Base-by-base conservation (phyloP, 2,797 vertebrate genomes). In the Aplochiton taeniatus region DNA sequence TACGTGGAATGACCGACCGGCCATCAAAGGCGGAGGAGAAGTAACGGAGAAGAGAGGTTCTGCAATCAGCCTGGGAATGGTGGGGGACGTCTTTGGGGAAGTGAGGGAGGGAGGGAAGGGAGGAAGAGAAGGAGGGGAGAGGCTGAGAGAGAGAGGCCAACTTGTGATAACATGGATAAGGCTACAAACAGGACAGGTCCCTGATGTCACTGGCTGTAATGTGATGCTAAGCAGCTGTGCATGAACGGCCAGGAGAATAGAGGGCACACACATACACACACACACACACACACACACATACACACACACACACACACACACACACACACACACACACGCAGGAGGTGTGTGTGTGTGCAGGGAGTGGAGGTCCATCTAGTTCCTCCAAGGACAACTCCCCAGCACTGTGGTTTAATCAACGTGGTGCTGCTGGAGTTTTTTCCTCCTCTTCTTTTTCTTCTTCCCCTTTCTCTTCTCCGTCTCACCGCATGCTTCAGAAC, bases 191-290 rank as follows among this genome's bases (percentile, higher is more conserved):
- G 76, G 76, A 81, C 78, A 57, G 65, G 83, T 75, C 79, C 55
- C 57, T 63, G 61, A 79, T 84, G 84, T 86, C 83, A 80, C 74
- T 56, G 66, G 76, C 79, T 61, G 66, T 59, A 1, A 68, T 10
- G 14, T 84, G 86, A 89, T 82, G 78, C 41, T 79, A 49, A 76
- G 63, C 87, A 89, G 87, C 85, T 89, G 88, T 68, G 61, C 11
- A 12, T 51, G 53, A 10, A 20, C 20, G 10, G 18, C 53, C 53
- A 0, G 12, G 11, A 12, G 31, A 31, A 31, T 31, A 3, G 31
- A 31, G 31, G 31, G 31, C 31, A 31, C 2, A 31, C 31, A 31
- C 31, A 6, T 6, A 31, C 31, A 6, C 31, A 31, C 31, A 6
- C 31, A 31, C 31, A 31, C 31, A 2, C 31, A 31, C 31, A 31